Evolutionary conservation across 2,888 invertebrate species (phyloP).

Genomic region (Cantharis nigra): DNA sequence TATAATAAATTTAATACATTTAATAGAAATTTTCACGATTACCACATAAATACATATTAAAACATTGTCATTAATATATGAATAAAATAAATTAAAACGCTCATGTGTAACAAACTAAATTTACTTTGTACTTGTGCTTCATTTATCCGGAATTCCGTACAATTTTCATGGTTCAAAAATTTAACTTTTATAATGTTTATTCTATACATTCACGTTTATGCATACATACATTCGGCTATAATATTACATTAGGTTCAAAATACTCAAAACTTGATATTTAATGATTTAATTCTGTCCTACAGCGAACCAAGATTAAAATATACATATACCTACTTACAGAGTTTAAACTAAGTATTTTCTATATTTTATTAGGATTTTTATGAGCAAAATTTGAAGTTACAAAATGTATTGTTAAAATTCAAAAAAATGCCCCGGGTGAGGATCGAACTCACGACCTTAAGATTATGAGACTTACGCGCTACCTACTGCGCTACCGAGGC

Average conservation of each 20-base stretch:
- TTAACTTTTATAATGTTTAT: background rate
- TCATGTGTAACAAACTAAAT: background rate
- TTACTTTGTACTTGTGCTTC: background rate
- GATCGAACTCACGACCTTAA: constrained; percentile 96
- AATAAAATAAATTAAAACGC: background rate
- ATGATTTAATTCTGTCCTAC: too few relatives aligned
- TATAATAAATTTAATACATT: too few relatives aligned
- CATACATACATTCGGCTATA: background rate
- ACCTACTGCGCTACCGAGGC: constrained; percentile 87
- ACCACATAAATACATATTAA: background rate
- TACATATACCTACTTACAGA: too few relatives aligned
- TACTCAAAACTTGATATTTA: background rate
- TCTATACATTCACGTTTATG: background rate
- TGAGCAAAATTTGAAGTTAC: too few relatives aligned
- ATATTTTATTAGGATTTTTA: too few relatives aligned
- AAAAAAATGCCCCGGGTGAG: constrained; percentile 80
- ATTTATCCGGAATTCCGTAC: background rate
- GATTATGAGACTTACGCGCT: constrained; percentile 91
- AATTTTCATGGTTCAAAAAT: background rate
- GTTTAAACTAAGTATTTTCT: too few relatives aligned
- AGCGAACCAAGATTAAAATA: too few relatives aligned
- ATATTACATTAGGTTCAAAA: background rate
- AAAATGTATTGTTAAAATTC: background rate
- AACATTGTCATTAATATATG: background rate
- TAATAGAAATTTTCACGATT: too few relatives aligned